Conservation (phyloP, 2,888 invertebrate genomes). For the Dione vanillae region DNA sequence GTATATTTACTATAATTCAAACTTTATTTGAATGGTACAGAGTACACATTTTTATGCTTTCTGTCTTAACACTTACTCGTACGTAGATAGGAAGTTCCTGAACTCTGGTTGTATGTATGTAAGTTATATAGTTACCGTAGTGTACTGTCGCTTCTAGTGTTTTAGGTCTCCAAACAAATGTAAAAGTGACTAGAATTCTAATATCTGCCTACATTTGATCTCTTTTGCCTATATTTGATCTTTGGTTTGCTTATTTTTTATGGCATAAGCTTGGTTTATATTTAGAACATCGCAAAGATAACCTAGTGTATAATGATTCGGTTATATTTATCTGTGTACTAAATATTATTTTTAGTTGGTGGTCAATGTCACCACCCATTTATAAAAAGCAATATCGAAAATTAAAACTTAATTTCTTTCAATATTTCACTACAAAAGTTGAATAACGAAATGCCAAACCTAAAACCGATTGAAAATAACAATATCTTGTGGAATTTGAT, state of each 20-base stretch:
- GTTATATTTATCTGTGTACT: not conserved
- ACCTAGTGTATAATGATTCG: not conserved
- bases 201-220: no score
- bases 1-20: conserved; percentile 31
- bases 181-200: not conserved
- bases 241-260: not conserved
- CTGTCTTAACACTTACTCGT: not conserved
- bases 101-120: no score
- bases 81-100: conserved; percentile 23
- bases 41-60: not conserved
- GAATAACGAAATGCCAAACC: not conserved
- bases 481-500: not conserved
- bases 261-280: not conserved
- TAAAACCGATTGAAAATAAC: not conserved
- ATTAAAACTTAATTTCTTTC: not conserved
- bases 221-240: no score
- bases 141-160: not conserved
- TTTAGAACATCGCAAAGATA: not conserved
- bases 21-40: conserved; percentile 31
- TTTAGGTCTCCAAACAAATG: not conserved
- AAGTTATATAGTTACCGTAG: no score
- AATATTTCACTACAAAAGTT: not conserved
- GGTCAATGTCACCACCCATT: not conserved
- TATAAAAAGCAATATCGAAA: not conserved
- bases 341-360: not conserved